Base-by-base conservation (phyloP, 64 coral and sea anemone species). In the Pachyseris speciosa region DNA sequence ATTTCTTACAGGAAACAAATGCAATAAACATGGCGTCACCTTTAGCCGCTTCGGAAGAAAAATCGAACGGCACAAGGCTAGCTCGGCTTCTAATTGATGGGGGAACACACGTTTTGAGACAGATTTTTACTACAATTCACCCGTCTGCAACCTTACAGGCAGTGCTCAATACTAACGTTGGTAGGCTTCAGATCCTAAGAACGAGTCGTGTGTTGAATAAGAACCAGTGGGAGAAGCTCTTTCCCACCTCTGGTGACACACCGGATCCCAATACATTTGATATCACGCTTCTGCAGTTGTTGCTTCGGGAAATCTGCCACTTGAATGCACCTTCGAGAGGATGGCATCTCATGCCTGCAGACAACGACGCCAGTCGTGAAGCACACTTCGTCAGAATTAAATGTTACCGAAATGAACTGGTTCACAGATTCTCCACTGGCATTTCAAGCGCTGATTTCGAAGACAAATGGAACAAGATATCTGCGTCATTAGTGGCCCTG, bases 381-480 rank as follows among this genome's bases (percentile, higher is more conserved):
- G 89, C 89, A 57, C 60, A 91, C 36, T 34, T 91, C 44, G 89
- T 42, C 12, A 51, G 78, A 25, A 91, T 91, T 4, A 91, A 83
- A 44, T 48, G 3, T 22, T 63, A 61, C 48, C 51, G 89, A 44
- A 91, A 91, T 61, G 5, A 91, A 45, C 37, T 83, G 39, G 71
- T 32, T 41, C 89, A 91, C 17, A 29, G 51, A 4, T 1, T 69
- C 20, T 59, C 66, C 8, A 30, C 89, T 3, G 78, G 59, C 4
- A 83, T 83, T 57, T 32, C 68, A 2, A 72, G 24, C 5, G 83
- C 17, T 29, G 22, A 83, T 6, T 91, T 84, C 20, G 64, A 91
- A 31, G 67, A 52, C 2, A 72, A 26, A 53, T 84, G 77, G 89
- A 10, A 31, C 5, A 43, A 58, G 58, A 40, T 64, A 24, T 26